Evolutionary conservation across 2,113 vertebrate species (phyloP).

Genomic region (Carettochelys insculpta): DNA sequence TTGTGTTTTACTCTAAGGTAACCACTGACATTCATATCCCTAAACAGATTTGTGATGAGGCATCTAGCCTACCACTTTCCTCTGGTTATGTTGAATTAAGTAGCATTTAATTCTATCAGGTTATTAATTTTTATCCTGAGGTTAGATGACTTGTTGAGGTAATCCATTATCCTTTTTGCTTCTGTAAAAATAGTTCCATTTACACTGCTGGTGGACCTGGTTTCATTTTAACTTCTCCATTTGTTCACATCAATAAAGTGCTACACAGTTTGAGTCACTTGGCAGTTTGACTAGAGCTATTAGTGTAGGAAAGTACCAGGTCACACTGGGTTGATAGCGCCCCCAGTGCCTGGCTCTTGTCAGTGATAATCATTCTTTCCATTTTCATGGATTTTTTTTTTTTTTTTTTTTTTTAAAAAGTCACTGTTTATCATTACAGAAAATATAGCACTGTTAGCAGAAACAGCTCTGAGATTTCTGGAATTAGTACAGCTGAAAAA

Average conservation of each 20-base stretch:
- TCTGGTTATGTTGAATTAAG: background rate
- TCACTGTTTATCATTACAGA: constrained; percentile 76
- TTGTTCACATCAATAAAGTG: background rate
- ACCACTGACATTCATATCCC: background rate
- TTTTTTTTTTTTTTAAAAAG: no score
- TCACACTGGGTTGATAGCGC: background rate
- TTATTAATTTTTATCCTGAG: background rate
- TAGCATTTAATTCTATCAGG: background rate
- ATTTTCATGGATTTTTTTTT: no score
- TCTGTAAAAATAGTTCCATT: background rate
- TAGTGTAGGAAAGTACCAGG: background rate
- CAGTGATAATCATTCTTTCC: background rate
- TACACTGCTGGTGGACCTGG: background rate
- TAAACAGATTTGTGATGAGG: background rate
- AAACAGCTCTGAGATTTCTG: constrained; percentile 95
- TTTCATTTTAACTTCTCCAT: background rate
- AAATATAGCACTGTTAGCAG: constrained; percentile 95
- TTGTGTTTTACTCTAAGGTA: background rate
- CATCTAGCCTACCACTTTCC: background rate
- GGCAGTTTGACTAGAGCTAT: background rate
- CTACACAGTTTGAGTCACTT: background rate
- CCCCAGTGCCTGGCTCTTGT: accelerated
- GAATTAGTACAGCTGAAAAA: constrained; percentile 97
- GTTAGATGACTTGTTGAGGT: background rate
- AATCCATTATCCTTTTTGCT: background rate